A percentile compares a stretch with the other conserved stretches of the same genome.
These are phyloP conservation scores for Grus americana DNA, from an alignment of 2,113 vertebrate species.

Conservation along the genomic window DNA sequence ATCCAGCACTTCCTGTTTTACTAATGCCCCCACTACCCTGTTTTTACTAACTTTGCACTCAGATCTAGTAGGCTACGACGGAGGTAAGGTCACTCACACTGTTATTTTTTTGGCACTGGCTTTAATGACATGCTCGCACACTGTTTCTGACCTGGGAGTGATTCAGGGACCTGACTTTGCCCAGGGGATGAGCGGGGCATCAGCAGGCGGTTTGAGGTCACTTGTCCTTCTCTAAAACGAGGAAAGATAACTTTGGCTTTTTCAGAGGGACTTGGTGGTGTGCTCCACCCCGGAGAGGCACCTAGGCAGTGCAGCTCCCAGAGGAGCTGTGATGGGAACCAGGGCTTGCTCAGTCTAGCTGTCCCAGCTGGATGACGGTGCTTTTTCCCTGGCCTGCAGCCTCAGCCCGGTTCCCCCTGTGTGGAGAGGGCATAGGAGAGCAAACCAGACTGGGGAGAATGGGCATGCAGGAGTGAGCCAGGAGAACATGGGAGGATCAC, in stretches of 20 bases:
- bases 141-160: not conserved
- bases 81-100: not conserved
- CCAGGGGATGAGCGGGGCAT: rapidly evolving
- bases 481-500: not conserved
- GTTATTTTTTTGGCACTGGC: not conserved
- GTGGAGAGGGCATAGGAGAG: not conserved
- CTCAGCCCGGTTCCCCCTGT: rapidly evolving
- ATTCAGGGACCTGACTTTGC: not conserved
- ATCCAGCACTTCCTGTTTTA: not conserved
- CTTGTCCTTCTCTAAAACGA: not conserved
- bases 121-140: rapidly evolving
- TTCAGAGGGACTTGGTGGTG: not conserved
- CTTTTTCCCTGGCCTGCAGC: not conserved
- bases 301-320: rapidly evolving
- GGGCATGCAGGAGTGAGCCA: not conserved
- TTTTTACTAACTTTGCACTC: not conserved
- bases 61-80: not conserved
- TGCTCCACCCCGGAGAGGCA: not conserved
- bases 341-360: rapidly evolving
- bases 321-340: not conserved
- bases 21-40: not conserved
- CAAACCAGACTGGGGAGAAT: not conserved
- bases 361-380: not conserved
- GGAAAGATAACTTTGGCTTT: not conserved
- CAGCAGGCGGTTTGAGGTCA: not conserved